Percentiles rank a stretch among this genome's conserved stretches.
phyloP scores from a whole-genome alignment of 2,888 invertebrate species.

The Fragum sueziense region DNA sequence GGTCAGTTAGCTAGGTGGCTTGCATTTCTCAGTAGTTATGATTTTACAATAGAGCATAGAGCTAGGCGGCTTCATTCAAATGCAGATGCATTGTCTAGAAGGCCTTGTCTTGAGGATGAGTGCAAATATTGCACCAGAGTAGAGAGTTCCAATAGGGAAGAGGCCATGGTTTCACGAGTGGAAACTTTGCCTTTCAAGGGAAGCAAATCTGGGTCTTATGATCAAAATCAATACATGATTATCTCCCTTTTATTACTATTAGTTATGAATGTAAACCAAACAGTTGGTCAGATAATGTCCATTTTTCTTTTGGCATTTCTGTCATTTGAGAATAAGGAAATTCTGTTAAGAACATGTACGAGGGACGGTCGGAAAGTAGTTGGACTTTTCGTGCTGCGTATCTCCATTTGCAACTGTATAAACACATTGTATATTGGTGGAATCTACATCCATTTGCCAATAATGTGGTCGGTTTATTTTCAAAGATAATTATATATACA shows the following conservation, averaged over 20 bases:
- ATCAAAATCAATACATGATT: too few relatives aligned
- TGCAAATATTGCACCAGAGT: constrained; percentile 28
- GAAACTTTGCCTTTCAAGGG: background rate
- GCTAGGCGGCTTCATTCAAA: constrained; percentile 43
- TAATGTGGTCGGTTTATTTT: too few relatives aligned
- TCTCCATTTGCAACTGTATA: too few relatives aligned
- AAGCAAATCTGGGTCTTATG: background rate
- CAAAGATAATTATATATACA: too few relatives aligned
- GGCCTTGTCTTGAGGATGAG: constrained; percentile 31
- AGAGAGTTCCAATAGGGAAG: constrained; percentile 4
- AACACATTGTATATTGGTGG: too few relatives aligned
- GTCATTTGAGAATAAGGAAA: too few relatives aligned
- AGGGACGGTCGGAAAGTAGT: too few relatives aligned
- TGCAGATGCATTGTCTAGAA: constrained; percentile 48
- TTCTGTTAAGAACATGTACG: too few relatives aligned
- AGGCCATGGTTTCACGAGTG: background rate
- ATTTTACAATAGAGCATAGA: constrained; percentile 41
- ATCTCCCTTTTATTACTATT: too few relatives aligned
- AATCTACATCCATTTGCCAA: too few relatives aligned
- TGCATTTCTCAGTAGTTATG: constrained; percentile 31
- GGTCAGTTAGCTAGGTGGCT: constrained; percentile 48
- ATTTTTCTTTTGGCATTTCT: background rate
- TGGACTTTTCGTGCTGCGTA: too few relatives aligned
- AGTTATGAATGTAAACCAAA: too few relatives aligned
- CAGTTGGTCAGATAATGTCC: background rate